Conservation (phyloP, 2,888 invertebrate species). For the Candidula unifasciata region DNA sequence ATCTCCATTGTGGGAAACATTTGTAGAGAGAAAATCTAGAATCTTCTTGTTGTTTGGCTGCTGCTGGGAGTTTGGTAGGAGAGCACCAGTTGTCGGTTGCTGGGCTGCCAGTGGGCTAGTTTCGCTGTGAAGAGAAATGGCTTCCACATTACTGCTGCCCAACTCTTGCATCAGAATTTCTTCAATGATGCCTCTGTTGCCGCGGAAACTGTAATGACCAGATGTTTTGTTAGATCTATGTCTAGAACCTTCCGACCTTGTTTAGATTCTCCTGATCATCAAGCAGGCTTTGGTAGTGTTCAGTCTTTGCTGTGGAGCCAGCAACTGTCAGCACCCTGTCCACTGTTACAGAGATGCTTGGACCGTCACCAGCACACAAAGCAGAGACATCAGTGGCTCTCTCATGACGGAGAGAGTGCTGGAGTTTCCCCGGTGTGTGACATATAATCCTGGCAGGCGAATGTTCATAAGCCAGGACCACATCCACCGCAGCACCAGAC, state of each 20-base stretch:
- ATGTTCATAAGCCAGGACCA: slow-evolving; percentile 62
- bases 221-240: neutral
- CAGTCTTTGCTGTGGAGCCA: neutral
- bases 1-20: neutral
- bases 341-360: slow-evolving; percentile 7
- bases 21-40: neutral
- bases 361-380: neutral
- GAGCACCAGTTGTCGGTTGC: neutral
- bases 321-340: slow-evolving; percentile 11
- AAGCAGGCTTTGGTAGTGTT: neutral
- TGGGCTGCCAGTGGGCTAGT: neutral
- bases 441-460: slow-evolving; percentile 70
- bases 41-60: neutral
- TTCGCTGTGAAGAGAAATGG: slow-evolving; percentile 47
- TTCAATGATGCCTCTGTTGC: slow-evolving; percentile 42
- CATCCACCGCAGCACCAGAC: slow-evolving; percentile 64
- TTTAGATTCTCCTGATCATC: neutral
- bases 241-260: neutral
- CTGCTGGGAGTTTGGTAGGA: neutral
- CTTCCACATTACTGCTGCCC: slow-evolving; percentile 6
- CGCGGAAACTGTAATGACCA: neutral
- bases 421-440: slow-evolving; percentile 58
- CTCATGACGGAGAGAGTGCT: slow-evolving; percentile 16
- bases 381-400: neutral
- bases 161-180: slow-evolving; percentile 43